Conservation (phyloP, 2,113 vertebrate species). For the Forbesichthys agassizii region DNA sequence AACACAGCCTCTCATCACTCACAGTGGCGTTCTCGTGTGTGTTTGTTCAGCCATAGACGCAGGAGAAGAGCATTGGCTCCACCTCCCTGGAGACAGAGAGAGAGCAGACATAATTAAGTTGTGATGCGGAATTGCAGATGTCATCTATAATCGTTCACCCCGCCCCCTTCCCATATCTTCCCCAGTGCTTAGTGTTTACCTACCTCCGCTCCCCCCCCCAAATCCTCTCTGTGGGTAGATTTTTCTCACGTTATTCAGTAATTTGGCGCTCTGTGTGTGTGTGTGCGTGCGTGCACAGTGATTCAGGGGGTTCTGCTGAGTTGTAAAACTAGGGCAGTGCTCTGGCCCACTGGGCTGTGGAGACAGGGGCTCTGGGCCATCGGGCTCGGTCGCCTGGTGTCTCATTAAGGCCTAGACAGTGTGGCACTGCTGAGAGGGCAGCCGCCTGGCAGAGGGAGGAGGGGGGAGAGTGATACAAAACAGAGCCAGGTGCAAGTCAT, state of each 20-base stretch:
- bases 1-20: constrained; percentile 20
- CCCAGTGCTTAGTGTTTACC: too few relatives aligned
- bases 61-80: constrained; percentile 9
- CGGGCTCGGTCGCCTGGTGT: constrained; percentile 23
- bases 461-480: constrained; percentile 11
- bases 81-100: constrained; percentile 9
- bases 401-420: constrained; percentile 40
- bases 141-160: constrained; percentile 20
- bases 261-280: too few relatives aligned
- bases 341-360: constrained; percentile 23
- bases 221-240: background rate
- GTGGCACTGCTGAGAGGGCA: constrained; percentile 23
- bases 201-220: background rate
- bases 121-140: background rate
- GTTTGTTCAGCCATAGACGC: constrained; percentile 20
- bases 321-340: constrained; percentile 35
- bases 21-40: constrained; percentile 15
- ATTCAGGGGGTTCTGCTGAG: constrained; percentile 10
- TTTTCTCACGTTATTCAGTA: background rate
- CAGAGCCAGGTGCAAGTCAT: background rate
- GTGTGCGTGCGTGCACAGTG: background rate
- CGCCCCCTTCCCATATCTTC: background rate
- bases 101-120: constrained; percentile 35
- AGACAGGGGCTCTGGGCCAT: constrained; percentile 45
- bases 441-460: background rate